These are phyloP conservation scores for Loripinus fragilis DNA, from an alignment of 2,888 invertebrate species.

Conservation along the genomic window DNA sequence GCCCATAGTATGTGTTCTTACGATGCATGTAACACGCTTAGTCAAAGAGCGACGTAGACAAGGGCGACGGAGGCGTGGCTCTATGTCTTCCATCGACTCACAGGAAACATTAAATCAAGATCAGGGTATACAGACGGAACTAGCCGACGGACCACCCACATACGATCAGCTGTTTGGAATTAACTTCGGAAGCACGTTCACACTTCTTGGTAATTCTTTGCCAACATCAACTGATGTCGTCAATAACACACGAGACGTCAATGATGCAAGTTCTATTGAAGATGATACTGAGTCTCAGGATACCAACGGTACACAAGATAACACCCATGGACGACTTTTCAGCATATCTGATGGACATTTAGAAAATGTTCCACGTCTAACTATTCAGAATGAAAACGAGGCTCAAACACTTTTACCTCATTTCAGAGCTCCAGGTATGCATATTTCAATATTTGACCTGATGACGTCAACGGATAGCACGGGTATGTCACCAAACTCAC, in stretches of 20 bases:
- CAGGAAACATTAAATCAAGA: background rate
- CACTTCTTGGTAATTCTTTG: background rate
- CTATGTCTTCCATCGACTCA: background rate
- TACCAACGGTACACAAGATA: background rate
- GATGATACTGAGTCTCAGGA: background rate
- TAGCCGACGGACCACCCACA: conserved; percentile 50
- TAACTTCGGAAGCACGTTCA: background rate
- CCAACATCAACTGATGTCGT: background rate
- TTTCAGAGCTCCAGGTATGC: conserved; percentile 47
- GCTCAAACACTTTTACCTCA: background rate
- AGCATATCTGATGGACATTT: conserved; percentile 17
- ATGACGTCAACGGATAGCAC: conserved; percentile 21
- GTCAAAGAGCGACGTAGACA: conserved; percentile 20
- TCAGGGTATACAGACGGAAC: conserved; percentile 32
- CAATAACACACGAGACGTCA: background rate
- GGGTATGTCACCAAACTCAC: conserved; percentile 12
- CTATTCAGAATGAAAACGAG: conserved; percentile 7
- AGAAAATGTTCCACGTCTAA: background rate
- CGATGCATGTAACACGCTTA: conserved; percentile 48
- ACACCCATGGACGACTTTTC: background rate
- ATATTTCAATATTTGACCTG: conserved; percentile 52
- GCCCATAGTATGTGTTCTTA: conserved; percentile 50
- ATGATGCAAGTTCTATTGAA: background rate
- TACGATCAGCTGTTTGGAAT: conserved; percentile 51
- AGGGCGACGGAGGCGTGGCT: background rate